Evolutionary conservation across 2,888 invertebrate species (phyloP).

Genomic region (Cataglyphis livida): DNA sequence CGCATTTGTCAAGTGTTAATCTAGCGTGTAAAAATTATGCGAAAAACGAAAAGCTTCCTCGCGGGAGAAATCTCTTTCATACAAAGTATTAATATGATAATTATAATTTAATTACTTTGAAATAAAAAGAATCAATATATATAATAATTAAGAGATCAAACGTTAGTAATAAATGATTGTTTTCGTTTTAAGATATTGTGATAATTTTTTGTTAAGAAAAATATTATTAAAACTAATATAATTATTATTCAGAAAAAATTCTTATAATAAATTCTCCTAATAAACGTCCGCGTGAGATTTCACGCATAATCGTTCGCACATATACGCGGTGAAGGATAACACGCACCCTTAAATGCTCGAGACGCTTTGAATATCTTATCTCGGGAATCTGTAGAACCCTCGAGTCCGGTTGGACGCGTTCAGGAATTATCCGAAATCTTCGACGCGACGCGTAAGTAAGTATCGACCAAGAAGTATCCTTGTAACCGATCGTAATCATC

Average conservation of each 20-base stretch:
- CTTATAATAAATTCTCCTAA: not conserved
- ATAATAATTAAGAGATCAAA: not conserved
- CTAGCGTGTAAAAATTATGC: not conserved
- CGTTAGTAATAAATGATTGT: not conserved
- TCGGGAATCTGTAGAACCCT: conserved; percentile 84
- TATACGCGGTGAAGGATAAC: conserved; percentile 64
- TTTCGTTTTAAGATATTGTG: not conserved
- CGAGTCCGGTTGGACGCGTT: conserved; percentile 84
- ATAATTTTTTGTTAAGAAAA: not conserved
- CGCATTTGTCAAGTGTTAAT: conserved; percentile 23
- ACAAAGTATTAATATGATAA: not conserved
- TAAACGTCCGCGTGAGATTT: conserved; percentile 57
- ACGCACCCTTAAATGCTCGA: conserved; percentile 81
- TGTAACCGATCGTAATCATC: conserved; percentile 83
- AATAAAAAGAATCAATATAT: not conserved
- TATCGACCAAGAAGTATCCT: conserved; percentile 76
- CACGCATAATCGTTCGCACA: conserved; percentile 56
- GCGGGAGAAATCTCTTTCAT: not conserved
- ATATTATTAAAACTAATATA: not conserved
- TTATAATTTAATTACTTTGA: not conserved
- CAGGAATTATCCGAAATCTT: conserved; percentile 84
- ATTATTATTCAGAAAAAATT: not conserved
- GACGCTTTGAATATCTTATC: conserved; percentile 84
- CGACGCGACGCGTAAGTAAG: conserved; percentile 49
- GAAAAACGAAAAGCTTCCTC: not conserved